These are phyloP conservation scores for Ochlodes sylvanus DNA, from an alignment of 2,888 invertebrate species.

Conservation along the genomic window DNA sequence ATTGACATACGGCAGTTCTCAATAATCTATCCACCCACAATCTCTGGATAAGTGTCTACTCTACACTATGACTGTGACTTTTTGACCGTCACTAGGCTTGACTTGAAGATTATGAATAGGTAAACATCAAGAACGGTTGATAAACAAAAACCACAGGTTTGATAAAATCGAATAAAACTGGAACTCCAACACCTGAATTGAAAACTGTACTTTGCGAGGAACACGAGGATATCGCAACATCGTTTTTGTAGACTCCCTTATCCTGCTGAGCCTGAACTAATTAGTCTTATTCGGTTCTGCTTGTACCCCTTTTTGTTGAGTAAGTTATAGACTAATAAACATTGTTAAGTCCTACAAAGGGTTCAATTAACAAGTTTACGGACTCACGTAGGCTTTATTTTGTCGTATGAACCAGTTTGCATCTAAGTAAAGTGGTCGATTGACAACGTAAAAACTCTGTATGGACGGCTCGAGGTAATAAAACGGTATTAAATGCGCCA, in stretches of 20 bases:
- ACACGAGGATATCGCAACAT: background rate
- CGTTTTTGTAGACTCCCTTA: slow-evolving; percentile 6
- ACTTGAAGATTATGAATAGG: too few relatives aligned
- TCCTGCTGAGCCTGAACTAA: slow-evolving; percentile 52
- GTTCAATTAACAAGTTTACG: slow-evolving; percentile 51
- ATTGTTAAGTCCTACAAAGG: slow-evolving; percentile 63
- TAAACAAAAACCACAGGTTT: too few relatives aligned
- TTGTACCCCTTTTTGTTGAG: slow-evolving; percentile 62
- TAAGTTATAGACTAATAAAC: slow-evolving; percentile 70
- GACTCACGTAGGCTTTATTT: slow-evolving; percentile 57
- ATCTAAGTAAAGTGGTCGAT: slow-evolving; percentile 11
- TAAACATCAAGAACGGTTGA: too few relatives aligned
- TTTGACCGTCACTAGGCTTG: too few relatives aligned
- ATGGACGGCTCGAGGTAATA: background rate
- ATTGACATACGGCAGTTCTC: too few relatives aligned
- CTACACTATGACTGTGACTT: too few relatives aligned
- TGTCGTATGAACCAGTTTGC: slow-evolving; percentile 36
- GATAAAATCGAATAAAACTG: too few relatives aligned
- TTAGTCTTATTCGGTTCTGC: slow-evolving; percentile 69
- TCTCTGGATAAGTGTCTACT: too few relatives aligned
- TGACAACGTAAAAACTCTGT: background rate
- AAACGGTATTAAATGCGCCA: slow-evolving; percentile 1
- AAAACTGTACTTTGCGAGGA: background rate
- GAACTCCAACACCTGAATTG: too few relatives aligned
- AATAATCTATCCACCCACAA: too few relatives aligned